phyloP scores from a whole-genome alignment of 2,888 invertebrate genomes.

The Acrobasis suavella region DNA sequence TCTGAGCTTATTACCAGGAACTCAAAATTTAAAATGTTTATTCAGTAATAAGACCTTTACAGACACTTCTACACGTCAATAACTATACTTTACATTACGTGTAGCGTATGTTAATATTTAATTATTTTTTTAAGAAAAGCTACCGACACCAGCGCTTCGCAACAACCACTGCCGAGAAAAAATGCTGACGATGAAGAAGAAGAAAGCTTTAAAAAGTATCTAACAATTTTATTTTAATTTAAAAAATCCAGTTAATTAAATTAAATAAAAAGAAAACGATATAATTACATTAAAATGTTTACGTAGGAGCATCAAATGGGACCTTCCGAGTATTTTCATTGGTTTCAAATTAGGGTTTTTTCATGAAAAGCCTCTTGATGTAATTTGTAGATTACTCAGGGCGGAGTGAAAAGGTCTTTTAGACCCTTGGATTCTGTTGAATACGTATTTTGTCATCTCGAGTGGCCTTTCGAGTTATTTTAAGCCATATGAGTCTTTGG shows the following conservation, averaged over 20 bases:
- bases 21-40: no score
- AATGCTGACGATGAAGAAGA: no score
- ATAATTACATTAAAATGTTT: constrained; percentile 59
- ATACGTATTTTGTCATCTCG: constrained; percentile 32
- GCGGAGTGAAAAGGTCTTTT: constrained; percentile 53
- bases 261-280: constrained; percentile 16
- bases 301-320: constrained; percentile 50
- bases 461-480: constrained; percentile 15
- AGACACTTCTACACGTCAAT: no score
- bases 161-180: no score
- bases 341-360: constrained; percentile 54
- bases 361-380: constrained; percentile 46
- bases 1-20: no score
- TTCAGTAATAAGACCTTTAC: no score
- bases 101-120: no score
- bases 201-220: not conserved
- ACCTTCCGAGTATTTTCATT: constrained; percentile 47
- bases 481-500: constrained; percentile 11
- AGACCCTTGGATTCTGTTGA: constrained; percentile 40
- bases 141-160: no score
- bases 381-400: constrained; percentile 50
- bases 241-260: not conserved
- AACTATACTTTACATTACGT: no score
- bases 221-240: not conserved
- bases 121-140: no score